Percentiles rank a stretch among this genome's conserved stretches.
Evolutionary conservation across 2,113 vertebrate genomes (phyloP).

Genomic region (Hypocryptadius cinnamomeus): DNA sequence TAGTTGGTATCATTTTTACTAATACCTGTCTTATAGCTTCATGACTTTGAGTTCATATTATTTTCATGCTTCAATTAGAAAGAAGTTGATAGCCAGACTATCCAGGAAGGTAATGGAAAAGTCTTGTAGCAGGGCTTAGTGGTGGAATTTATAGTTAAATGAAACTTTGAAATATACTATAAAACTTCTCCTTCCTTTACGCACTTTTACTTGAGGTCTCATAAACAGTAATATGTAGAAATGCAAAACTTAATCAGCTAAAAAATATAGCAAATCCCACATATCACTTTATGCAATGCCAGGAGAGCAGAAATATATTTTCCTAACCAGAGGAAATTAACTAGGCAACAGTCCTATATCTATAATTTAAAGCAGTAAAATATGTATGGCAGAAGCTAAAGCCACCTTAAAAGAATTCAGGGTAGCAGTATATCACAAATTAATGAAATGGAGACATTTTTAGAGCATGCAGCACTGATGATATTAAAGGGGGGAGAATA

Average conservation of each 20-base stretch:
- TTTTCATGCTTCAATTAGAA: slow-evolving; percentile 70
- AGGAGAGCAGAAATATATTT: slow-evolving; percentile 56
- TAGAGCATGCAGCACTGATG: slow-evolving; percentile 30
- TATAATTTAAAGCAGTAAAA: slow-evolving; percentile 65
- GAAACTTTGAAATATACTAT: slow-evolving; percentile 48
- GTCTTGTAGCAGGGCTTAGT: slow-evolving; percentile 42
- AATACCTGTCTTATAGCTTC: slow-evolving; percentile 55
- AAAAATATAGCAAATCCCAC: slow-evolving; percentile 50
- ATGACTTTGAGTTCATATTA: slow-evolving; percentile 64
- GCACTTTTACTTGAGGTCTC: slow-evolving; percentile 44
- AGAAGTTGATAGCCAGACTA: slow-evolving; percentile 50
- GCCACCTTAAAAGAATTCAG: slow-evolving; percentile 54
- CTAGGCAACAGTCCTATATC: slow-evolving; percentile 51
- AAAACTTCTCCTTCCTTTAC: slow-evolving; percentile 43
- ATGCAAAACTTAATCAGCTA: slow-evolving; percentile 55
- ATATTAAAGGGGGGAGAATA: slow-evolving; percentile 8
- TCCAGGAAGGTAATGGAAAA: slow-evolving; percentile 59
- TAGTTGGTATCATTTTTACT: slow-evolving; percentile 50
- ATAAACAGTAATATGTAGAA: slow-evolving; percentile 47
- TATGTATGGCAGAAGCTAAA: slow-evolving; percentile 59
- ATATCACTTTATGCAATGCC: slow-evolving; percentile 43
- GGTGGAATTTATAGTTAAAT: slow-evolving; percentile 46
- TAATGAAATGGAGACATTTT: slow-evolving; percentile 63
- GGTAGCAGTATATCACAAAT: slow-evolving; percentile 50
- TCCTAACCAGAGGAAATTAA: slow-evolving; percentile 65